Percentiles rank a stretch among this genome's conserved stretches.
These are phyloP conservation scores for Megaustenia siamemsis DNA, from an alignment of 2,888 invertebrate genomes.

Conservation along the genomic window DNA sequence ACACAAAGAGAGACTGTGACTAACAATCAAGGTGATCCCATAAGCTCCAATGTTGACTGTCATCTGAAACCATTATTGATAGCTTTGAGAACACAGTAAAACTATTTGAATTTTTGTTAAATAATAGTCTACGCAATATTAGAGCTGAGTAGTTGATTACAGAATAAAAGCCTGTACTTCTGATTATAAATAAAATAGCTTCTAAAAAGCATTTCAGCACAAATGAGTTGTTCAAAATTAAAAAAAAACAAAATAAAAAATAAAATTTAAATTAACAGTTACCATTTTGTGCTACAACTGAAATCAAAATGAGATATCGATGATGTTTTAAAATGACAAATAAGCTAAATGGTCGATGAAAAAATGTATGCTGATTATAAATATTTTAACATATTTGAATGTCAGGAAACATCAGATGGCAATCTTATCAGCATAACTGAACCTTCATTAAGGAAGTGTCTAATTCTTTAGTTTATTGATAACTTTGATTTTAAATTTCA, in stretches of 20 bases:
- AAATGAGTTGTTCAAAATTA: not conserved
- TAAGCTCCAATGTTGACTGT: slow-evolving; percentile 41
- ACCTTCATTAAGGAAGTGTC: no score
- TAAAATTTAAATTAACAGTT: not conserved
- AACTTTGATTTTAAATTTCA: no score
- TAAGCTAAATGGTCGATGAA: not conserved
- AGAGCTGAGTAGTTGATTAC: not conserved
- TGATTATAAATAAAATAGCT: not conserved
- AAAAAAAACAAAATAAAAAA: not conserved
- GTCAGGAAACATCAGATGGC: no score
- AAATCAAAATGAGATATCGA: not conserved
- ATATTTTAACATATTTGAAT: no score
- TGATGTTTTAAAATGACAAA: not conserved
- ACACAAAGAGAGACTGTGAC: slow-evolving; percentile 25
- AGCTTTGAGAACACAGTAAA: not conserved
- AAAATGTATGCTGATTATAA: no score
- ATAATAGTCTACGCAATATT: not conserved
- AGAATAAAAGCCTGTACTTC: not conserved
- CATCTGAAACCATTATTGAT: slow-evolving; percentile 46
- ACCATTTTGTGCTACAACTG: not conserved
- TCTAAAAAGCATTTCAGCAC: not conserved
- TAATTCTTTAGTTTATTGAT: no score
- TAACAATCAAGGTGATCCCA: slow-evolving; percentile 53
- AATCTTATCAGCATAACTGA: no score
- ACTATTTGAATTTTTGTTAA: not conserved